These are phyloP conservation scores for Entosphenus tridentatus DNA, from an alignment of 2,113 vertebrate genomes.

Conservation along the genomic window DNA sequence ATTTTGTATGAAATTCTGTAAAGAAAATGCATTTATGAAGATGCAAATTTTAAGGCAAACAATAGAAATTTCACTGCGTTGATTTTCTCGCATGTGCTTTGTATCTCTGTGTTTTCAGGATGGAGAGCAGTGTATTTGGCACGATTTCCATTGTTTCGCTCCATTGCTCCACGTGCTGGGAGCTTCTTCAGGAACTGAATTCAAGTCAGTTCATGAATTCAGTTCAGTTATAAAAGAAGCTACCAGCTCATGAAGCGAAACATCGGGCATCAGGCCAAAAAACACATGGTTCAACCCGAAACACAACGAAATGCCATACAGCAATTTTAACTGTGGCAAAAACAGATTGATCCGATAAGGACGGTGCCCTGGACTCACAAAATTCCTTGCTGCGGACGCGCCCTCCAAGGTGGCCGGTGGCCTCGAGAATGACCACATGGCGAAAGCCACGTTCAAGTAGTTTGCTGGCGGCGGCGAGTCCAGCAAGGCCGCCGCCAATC, in stretches of 20 bases:
- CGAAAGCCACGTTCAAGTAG: conserved; percentile 77
- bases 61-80: too few relatives aligned
- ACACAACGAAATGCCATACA: not conserved
- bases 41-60: too few relatives aligned
- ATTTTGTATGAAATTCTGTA: too few relatives aligned
- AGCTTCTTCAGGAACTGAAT: too few relatives aligned
- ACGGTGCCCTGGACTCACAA: conserved; percentile 28
- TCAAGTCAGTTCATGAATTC: not conserved
- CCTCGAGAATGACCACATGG: conserved; percentile 82
- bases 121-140: too few relatives aligned
- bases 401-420: conserved; percentile 65
- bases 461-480: conserved; percentile 60
- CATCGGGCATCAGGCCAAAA: not conserved
- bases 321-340: not conserved
- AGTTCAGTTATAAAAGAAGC: not conserved
- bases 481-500: conserved; percentile 79
- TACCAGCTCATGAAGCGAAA: not conserved
- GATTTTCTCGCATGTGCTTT: too few relatives aligned
- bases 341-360: rapidly evolving
- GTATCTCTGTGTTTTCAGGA: too few relatives aligned
- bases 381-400: conserved; percentile 71
- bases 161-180: too few relatives aligned
- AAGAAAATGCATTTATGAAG: too few relatives aligned
- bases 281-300: not conserved
- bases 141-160: too few relatives aligned